A percentile compares a stretch with the other conserved stretches of the same genome.
phyloP scores from a whole-genome alignment of 2,797 vertebrate genomes.

The Squalus acanthias region DNA sequence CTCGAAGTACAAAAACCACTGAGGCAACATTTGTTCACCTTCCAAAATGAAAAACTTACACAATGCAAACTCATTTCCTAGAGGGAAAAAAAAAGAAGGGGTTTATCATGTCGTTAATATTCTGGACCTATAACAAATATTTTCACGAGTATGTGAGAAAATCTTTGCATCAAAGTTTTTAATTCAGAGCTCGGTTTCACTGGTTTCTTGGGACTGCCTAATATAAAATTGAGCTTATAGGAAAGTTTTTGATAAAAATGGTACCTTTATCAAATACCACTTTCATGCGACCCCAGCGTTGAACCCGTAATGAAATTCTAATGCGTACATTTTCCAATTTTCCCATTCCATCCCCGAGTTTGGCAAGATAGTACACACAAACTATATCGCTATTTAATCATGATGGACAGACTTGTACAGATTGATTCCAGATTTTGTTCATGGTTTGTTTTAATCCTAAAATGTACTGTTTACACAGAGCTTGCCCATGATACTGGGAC shows the following conservation, averaged over 20 bases:
- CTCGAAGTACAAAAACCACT: neutral
- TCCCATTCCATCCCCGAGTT: constrained; percentile 3
- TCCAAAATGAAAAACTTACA: constrained; percentile 21
- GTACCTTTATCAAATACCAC: neutral
- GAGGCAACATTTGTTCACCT: constrained; percentile 31
- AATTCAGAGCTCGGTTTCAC: neutral
- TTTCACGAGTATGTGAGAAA: constrained; percentile 7
- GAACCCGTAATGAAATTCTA: constrained; percentile 16
- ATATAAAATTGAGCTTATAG: neutral
- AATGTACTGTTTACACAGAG: neutral
- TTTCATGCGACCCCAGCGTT: neutral
- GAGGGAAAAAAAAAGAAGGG: neutral
- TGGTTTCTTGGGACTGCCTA: neutral
- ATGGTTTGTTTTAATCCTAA: constrained; percentile 6
- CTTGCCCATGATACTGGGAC: neutral
- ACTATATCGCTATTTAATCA: neutral
- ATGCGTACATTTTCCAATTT: neutral
- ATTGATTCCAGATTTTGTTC: constrained; percentile 34
- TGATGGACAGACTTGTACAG: neutral
- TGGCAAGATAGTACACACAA: neutral
- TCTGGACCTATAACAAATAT: constrained; percentile 12
- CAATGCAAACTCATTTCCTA: constrained; percentile 15
- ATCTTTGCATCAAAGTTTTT: neutral
- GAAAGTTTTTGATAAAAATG: neutral
- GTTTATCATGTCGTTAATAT: neutral